Conservation (phyloP, 2,888 invertebrate genomes). For the Diarsia dahlii region DNA sequence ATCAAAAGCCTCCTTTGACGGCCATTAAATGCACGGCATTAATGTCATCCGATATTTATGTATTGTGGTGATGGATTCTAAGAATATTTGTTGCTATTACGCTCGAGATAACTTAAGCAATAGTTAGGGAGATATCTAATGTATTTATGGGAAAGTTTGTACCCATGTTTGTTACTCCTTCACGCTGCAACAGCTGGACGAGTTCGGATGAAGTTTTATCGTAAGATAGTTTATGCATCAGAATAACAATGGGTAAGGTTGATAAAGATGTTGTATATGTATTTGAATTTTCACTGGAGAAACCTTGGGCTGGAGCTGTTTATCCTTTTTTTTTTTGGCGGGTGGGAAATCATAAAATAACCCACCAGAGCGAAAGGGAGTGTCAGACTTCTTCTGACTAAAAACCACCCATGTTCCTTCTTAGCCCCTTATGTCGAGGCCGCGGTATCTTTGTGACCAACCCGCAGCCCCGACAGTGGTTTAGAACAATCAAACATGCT, state of each 20-base stretch:
- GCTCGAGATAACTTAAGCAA: not conserved
- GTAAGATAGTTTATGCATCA: not conserved
- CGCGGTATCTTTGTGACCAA: too few species aligned
- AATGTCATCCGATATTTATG: not conserved
- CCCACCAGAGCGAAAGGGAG: too few species aligned
- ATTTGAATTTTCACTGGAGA: not conserved
- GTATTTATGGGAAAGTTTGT: not conserved
- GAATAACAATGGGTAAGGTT: not conserved
- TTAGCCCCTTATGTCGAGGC: too few species aligned
- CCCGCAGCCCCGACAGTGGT: too few species aligned
- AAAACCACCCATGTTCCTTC: too few species aligned
- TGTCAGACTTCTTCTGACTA: too few species aligned
- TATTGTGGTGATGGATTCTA: not conserved
- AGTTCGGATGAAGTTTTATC: not conserved
- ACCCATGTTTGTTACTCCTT: not conserved
- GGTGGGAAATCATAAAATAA: too few species aligned
- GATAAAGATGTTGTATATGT: not conserved
- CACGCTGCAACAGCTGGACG: not conserved
- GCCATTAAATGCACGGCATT: not conserved
- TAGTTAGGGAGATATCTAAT: not conserved
- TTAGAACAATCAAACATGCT: too few species aligned
- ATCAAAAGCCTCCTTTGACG: conserved; percentile 22
- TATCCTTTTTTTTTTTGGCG: too few species aligned
- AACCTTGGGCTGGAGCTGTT: too few species aligned
- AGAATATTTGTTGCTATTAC: not conserved